phyloP scores from a whole-genome alignment of 2,797 vertebrate species.

The Rhincodon typus region DNA sequence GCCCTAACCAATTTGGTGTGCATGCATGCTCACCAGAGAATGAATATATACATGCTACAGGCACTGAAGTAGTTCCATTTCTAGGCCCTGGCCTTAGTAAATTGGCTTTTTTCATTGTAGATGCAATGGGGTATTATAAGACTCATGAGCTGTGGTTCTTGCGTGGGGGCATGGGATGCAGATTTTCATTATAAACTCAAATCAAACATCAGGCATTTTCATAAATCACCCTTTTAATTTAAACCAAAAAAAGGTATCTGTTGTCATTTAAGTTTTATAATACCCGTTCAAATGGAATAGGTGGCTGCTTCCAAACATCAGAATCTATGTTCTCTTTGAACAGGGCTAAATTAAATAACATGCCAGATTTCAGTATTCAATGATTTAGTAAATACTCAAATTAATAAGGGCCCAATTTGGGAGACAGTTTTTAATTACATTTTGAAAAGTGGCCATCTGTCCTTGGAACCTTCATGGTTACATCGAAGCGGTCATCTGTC shows the following conservation, averaged over 20 bases:
- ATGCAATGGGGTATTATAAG: not conserved
- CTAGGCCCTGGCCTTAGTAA: not conserved
- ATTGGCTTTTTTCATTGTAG: not conserved
- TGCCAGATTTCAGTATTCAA: not conserved
- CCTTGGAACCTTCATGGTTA: not conserved
- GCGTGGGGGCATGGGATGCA: no score
- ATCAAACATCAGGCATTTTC: not conserved
- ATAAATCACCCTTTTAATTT: not conserved
- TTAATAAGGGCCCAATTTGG: not conserved
- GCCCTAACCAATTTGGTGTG: not conserved
- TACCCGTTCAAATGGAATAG: not conserved
- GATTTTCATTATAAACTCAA: not conserved
- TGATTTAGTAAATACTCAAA: not conserved
- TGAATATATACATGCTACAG: not conserved
- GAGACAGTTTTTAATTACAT: not conserved
- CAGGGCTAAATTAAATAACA: not conserved
- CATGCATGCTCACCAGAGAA: not conserved
- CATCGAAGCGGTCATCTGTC: no score
- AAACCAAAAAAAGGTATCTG: not conserved
- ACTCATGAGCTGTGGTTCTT: not conserved
- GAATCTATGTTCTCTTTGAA: not conserved
- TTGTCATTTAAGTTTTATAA: not conserved
- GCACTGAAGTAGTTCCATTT: not conserved
- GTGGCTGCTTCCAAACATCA: not conserved
- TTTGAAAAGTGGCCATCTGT: not conserved